Evolutionary conservation across 2,797 vertebrate species (phyloP).

Genomic region (Propithecus perrieri): DNA sequence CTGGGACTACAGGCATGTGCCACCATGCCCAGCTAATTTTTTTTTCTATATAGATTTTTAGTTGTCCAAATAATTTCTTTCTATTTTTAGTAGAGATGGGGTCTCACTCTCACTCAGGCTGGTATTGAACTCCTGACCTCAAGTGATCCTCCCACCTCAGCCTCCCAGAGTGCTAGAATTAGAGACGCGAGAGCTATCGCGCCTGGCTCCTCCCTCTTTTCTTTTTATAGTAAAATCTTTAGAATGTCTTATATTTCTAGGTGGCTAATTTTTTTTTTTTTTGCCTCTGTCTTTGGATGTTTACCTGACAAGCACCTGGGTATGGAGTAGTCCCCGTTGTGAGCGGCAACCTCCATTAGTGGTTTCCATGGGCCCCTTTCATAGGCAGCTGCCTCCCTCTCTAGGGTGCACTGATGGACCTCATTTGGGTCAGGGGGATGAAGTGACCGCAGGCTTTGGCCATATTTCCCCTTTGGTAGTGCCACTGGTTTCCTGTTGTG

Average conservation of each 20-base stretch:
- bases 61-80: no score
- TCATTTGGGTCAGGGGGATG: neutral
- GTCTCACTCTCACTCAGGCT: neutral
- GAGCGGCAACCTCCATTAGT: neutral
- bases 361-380: neutral
- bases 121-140: neutral
- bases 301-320: neutral
- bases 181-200: neutral
- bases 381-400: neutral
- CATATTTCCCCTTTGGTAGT: neutral
- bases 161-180: neutral
- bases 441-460: neutral
- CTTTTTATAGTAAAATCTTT: neutral
- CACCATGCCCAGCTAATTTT: no score
- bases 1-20: neutral
- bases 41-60: no score
- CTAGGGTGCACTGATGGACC: neutral
- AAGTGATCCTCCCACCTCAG: neutral
- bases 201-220: fast-evolving
- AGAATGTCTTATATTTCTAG: neutral
- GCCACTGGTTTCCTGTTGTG: neutral
- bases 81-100: neutral
- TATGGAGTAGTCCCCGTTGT: neutral
- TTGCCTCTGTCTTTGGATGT: neutral
- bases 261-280: neutral